Evolutionary conservation across 2,888 invertebrate genomes (phyloP).

Genomic region (Aelia acuminata): DNA sequence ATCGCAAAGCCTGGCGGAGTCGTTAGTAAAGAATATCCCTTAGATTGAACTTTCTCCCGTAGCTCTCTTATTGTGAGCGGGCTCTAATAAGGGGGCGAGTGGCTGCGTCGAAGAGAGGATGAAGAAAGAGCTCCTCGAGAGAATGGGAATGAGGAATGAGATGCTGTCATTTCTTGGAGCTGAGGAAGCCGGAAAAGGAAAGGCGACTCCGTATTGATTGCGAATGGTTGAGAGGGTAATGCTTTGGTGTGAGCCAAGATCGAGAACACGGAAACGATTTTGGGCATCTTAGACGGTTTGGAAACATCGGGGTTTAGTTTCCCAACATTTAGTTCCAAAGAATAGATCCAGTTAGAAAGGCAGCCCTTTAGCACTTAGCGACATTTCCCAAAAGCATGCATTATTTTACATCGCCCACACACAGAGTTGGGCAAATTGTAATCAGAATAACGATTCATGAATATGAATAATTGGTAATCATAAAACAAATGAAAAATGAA

Average conservation of each 20-base stretch:
- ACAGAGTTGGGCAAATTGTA: no score
- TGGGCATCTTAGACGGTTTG: no score
- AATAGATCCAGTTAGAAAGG: no score
- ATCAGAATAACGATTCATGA: no score
- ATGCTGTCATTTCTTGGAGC: not conserved
- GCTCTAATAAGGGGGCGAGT: not conserved
- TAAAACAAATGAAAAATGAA: no score
- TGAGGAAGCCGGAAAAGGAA: not conserved
- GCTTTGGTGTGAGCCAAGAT: not conserved
- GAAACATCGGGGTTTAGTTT: no score
- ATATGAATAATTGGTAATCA: no score
- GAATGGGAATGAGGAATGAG: not conserved
- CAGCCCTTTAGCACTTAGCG: no score
- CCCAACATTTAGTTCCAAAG: no score
- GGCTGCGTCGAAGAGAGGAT: not conserved
- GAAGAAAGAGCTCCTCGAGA: not conserved
- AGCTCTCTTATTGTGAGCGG: not conserved
- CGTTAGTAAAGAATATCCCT: not conserved
- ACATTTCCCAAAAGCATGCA: no score
- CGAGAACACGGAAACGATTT: no score
- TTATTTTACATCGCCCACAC: no score
- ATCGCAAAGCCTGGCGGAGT: not conserved
- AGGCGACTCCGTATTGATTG: not conserved
- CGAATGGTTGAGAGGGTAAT: not conserved
- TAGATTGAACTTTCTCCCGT: not conserved